Conservation (phyloP, 2,888 invertebrate species). For the Caenorhabditis sp. region DNA sequence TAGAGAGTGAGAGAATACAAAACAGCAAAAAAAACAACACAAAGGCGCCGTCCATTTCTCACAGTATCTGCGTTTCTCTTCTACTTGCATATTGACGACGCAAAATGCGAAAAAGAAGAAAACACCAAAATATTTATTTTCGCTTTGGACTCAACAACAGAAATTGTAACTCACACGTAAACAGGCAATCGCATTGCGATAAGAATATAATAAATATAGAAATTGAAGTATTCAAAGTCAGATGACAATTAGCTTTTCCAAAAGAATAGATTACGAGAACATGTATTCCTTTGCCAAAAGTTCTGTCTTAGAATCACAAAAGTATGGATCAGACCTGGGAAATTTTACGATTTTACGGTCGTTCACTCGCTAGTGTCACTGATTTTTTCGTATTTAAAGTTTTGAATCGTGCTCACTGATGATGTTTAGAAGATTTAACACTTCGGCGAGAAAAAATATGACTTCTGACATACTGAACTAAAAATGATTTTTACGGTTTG, state of each 20-base stretch:
- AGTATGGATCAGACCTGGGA: no score
- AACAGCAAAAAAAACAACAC: not conserved
- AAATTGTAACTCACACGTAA: not conserved
- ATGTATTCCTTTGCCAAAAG: not conserved
- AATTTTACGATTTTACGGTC: no score
- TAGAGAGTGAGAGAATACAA: not conserved
- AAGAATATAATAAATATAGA: not conserved
- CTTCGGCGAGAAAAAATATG: no score
- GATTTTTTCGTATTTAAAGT: no score
- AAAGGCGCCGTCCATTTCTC: constrained; percentile 1
- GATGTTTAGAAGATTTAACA: no score
- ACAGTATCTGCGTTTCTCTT: not conserved
- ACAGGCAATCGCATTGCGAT: not conserved
- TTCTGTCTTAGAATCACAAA: no score
- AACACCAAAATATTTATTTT: not conserved
- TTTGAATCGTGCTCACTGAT: no score
- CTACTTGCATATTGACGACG: not conserved
- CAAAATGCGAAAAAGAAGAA: not conserved
- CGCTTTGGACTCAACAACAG: not conserved
- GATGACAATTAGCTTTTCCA: not conserved
- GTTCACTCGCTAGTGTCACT: no score
- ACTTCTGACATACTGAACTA: no score
- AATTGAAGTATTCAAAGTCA: constrained; percentile 4
- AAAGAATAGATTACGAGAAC: not conserved
- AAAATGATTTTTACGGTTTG: no score